Percentiles rank a stretch among this genome's conserved stretches.
phyloP scores from a whole-genome alignment of 2,113 vertebrate genomes.

The Zingel zingel region DNA sequence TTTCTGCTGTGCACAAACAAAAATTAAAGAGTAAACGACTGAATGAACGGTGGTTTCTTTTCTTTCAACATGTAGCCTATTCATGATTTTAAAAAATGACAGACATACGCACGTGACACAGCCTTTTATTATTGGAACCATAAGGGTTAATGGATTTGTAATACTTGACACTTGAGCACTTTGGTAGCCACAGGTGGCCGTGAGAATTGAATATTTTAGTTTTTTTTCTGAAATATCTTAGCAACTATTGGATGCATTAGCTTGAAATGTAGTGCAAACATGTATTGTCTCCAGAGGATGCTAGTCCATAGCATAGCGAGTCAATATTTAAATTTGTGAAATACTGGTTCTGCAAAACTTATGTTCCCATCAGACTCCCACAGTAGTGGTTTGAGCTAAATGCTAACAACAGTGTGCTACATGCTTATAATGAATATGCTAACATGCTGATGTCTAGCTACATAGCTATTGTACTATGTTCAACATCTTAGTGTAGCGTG shows the following conservation, averaged over 20 bases:
- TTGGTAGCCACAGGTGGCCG: background rate
- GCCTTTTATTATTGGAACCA: background rate
- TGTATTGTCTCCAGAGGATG: background rate
- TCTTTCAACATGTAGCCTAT: background rate
- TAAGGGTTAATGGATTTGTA: too few species aligned
- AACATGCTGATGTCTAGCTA: too few species aligned
- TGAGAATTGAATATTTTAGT: background rate
- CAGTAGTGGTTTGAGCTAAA: background rate
- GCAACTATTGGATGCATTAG: background rate
- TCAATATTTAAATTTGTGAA: background rate
- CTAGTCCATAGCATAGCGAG: background rate
- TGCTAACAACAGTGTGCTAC: background rate
- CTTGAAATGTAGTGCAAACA: background rate
- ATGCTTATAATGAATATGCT: background rate
- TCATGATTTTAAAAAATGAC: too few species aligned
- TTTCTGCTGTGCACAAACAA: conserved; percentile 70
- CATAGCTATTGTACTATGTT: background rate
- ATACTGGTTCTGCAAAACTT: background rate
- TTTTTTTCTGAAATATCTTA: background rate
- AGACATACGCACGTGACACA: background rate
- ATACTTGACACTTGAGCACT: background rate
- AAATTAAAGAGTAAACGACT: conserved; percentile 14
- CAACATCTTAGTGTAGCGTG: background rate
- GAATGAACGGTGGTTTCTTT: background rate
- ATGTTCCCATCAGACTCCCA: background rate